Percentiles rank a stretch among this genome's conserved stretches.
These are phyloP conservation scores for Gyps fulvus DNA, from an alignment of 2,113 vertebrate genomes.

Conservation along the genomic window DNA sequence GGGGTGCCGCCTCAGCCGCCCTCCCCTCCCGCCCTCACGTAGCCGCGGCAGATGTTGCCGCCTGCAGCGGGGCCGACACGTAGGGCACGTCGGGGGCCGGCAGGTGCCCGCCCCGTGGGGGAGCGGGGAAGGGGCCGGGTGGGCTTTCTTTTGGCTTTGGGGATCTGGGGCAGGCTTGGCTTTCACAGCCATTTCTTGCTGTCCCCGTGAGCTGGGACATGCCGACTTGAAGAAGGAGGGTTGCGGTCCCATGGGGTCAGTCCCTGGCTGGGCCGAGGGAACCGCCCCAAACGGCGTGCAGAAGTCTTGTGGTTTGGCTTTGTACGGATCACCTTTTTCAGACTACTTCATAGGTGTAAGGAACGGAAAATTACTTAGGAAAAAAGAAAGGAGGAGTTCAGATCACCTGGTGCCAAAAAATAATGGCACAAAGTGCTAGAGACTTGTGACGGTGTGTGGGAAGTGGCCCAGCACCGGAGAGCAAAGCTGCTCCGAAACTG, in stretches of 20 bases:
- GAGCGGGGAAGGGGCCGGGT: not conserved
- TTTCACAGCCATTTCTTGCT: not conserved
- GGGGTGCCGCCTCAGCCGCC: too few relatives aligned
- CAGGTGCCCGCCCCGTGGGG: not conserved
- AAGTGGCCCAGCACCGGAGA: not conserved
- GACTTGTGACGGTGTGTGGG: not conserved
- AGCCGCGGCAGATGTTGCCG: not conserved
- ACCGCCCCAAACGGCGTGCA: fast-evolving
- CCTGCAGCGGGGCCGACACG: not conserved
- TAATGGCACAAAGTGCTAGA: not conserved
- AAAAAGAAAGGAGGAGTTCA: not conserved
- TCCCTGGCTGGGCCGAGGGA: not conserved
- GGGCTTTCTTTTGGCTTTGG: too few relatives aligned
- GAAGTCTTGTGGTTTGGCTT: not conserved
- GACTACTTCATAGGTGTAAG: not conserved
- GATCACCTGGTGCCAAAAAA: not conserved
- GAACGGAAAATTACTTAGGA: not conserved
- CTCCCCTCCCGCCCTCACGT: not conserved
- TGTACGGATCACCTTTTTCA: not conserved
- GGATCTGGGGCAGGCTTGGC: not conserved
- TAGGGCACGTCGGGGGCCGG: not conserved
- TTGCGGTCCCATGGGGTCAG: fast-evolving
- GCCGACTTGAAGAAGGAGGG: fast-evolving
- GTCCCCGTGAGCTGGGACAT: not conserved
- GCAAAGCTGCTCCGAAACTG: not conserved